phyloP scores from a whole-genome alignment of 2,888 invertebrate genomes.

The Fissipunctia ypsillon region DNA sequence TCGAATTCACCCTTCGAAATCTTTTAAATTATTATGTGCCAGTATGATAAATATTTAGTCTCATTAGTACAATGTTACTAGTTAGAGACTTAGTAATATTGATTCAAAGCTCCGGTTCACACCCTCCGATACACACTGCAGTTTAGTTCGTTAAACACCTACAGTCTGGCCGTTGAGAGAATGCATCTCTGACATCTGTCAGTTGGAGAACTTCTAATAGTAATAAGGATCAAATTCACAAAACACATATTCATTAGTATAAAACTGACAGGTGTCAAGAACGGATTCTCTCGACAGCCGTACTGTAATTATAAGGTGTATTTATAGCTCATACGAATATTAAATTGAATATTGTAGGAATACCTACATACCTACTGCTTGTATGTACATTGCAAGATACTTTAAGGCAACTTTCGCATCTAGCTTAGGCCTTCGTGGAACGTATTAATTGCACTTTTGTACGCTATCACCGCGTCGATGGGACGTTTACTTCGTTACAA shows the following conservation, averaged over 20 bases:
- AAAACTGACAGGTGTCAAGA: too few relatives aligned
- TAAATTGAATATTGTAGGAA: neutral
- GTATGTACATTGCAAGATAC: neutral
- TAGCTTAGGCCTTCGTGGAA: neutral
- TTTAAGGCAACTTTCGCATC: neutral
- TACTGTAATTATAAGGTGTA: neutral
- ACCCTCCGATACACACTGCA: constrained; percentile 29
- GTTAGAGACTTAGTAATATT: constrained; percentile 27
- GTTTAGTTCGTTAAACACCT: constrained; percentile 31
- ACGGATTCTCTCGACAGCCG: too few relatives aligned
- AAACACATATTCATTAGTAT: too few relatives aligned
- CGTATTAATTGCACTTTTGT: neutral
- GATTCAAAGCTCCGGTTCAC: constrained; percentile 22
- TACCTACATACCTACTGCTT: neutral
- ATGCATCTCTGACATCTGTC: too few relatives aligned
- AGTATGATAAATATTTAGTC: neutral
- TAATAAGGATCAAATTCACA: too few relatives aligned
- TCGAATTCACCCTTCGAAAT: too few relatives aligned
- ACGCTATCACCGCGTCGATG: neutral
- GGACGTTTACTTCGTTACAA: neutral
- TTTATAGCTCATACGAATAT: neutral
- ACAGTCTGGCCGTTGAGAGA: too few relatives aligned
- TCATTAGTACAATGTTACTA: constrained; percentile 14
- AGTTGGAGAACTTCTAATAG: too few relatives aligned
- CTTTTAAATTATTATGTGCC: too few relatives aligned